phyloP scores from a whole-genome alignment of 2,797 vertebrate genomes.

The Poecile montanus region DNA sequence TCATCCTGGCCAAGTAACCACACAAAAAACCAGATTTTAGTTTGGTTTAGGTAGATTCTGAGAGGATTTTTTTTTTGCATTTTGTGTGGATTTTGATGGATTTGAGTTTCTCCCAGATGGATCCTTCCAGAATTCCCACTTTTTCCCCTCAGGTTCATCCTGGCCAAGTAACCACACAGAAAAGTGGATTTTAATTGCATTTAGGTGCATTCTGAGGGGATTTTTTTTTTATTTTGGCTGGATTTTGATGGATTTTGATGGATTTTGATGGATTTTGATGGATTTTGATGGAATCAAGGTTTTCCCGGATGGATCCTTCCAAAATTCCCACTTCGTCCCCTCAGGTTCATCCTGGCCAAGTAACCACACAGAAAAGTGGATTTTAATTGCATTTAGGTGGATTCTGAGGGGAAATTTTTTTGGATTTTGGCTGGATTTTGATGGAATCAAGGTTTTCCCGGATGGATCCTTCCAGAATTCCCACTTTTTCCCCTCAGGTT shows the following conservation, averaged over 20 bases:
- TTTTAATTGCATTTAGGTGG: too few species aligned
- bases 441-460: accelerated
- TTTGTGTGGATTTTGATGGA: too few species aligned
- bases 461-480: accelerated
- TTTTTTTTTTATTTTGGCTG: not conserved
- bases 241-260: not conserved
- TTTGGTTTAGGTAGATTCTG: too few species aligned
- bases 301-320: too few species aligned
- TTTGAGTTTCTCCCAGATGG: too few species aligned
- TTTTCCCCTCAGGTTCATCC: not conserved
- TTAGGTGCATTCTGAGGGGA: accelerated
- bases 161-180: accelerated
- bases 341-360: not conserved
- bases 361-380: accelerated
- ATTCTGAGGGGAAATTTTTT: accelerated
- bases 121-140: too few species aligned
- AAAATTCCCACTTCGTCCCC: not conserved
- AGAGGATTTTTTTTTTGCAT: too few species aligned
- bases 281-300: too few species aligned
- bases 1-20: too few species aligned
- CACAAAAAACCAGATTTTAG: too few species aligned
- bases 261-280: too few species aligned
- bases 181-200: not conserved
- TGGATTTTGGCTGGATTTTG: not conserved
- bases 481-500: not conserved